Evolutionary conservation across 2,888 invertebrate species (phyloP).

Genomic region (Hecatera dysodea): DNA sequence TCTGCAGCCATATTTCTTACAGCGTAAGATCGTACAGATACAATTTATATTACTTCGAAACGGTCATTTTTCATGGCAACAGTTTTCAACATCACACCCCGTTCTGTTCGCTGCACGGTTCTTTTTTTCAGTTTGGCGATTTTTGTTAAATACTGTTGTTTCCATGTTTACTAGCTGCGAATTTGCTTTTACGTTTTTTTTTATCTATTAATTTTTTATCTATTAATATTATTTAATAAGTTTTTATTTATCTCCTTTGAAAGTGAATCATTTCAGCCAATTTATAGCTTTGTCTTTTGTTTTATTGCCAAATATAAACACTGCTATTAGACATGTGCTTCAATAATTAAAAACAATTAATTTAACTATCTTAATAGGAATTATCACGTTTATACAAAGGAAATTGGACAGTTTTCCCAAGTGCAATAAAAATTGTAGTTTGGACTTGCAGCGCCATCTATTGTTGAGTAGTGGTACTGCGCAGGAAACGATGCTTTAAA

Average conservation of each 20-base stretch:
- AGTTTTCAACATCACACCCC: slow-evolving; percentile 63
- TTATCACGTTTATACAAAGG: neutral
- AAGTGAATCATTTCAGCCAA: neutral
- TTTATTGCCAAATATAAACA: neutral
- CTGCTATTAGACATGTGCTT: neutral
- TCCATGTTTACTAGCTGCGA: slow-evolving; percentile 53
- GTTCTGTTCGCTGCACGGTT: slow-evolving; percentile 22
- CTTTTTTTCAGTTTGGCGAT: slow-evolving; percentile 33
- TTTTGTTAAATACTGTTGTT: slow-evolving; percentile 33
- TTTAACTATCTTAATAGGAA: neutral
- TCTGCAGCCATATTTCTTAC: slow-evolving; percentile 59
- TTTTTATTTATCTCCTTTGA: neutral
- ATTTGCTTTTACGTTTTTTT: neutral
- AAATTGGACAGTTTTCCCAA: neutral
- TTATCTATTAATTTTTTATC: no score
- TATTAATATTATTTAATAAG: no score
- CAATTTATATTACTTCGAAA: slow-evolving; percentile 75
- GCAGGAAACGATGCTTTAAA: neutral
- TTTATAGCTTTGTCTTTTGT: neutral
- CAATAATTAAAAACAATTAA: no score
- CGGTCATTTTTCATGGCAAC: slow-evolving; percentile 74
- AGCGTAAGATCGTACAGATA: slow-evolving; percentile 66
- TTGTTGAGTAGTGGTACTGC: slow-evolving; percentile 56
- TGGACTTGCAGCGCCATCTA: slow-evolving; percentile 72
- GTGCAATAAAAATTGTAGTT: neutral